Base-by-base conservation (phyloP, 1,140 invertebrate species). In the Caenorhabditis inopinata region DNA sequence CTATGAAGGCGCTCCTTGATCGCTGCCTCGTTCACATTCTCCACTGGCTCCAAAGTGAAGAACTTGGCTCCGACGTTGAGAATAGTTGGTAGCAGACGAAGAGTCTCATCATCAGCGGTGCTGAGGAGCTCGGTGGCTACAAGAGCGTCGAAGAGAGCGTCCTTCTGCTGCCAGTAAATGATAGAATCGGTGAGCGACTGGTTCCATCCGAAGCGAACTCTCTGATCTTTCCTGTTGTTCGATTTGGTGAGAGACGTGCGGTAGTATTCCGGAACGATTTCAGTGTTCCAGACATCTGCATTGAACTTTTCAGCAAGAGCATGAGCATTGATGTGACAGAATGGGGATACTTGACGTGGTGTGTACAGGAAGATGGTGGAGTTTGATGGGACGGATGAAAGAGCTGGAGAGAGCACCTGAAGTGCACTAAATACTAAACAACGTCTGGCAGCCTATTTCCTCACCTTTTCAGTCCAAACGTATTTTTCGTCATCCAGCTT, bases 241-340 rank as follows among this genome's bases (percentile, higher is more conserved):
- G 86, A 85, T 48, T 83, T 83, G 9, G 84, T 87, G 23, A 89
- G 58, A n/a, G 84, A 83, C 14, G 84, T 79, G 46, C 85, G 78
- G 80, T 84, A 88, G 49, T 58, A 85, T 38, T 81, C 83, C n/a
- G 86, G 82, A 48, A 87, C 81, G 6, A 45, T 75, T 45, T 89
- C 87, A 14, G 87, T 82, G 14, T 78, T 80, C 87, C 87, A 88
- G n/a, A 88, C 79, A 48, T 87, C 81, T 16, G 49, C 49, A 32
- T 47, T 80, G 74, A 80, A 74, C 1, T 46, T 76, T 79, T 85
- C 76, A 21, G 85, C 82, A 12, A 87, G 74, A 11, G 62, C 11
- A 74, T 87, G 84, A 42, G 85, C 78, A 79, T 87, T 83, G 58
- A 87, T 79, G 76, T 82, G 73, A 6, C 84, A 45, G 49, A 82